phyloP scores from a whole-genome alignment of 1,140 invertebrate species.

The Chironomus striatipennis region DNA sequence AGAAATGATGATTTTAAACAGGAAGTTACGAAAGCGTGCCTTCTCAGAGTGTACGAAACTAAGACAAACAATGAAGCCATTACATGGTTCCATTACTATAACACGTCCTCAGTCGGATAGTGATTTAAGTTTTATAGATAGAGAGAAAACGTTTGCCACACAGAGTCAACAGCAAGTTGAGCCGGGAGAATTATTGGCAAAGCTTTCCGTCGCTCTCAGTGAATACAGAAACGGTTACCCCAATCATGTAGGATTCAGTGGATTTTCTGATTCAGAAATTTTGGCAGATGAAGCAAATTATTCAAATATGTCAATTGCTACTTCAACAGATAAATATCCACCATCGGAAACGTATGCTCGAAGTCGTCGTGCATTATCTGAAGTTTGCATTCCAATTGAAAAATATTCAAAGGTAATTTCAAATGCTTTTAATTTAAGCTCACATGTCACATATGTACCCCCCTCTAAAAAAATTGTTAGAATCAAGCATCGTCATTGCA shows the following conservation, averaged over 20 bases:
- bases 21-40: slow-evolving; percentile 48
- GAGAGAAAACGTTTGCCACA: slow-evolving; percentile 59
- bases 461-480: neutral
- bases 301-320: slow-evolving; percentile 46
- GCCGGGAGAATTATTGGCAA: slow-evolving; percentile 60
- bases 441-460: too few relatives aligned
- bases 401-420: neutral
- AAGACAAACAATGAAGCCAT: slow-evolving; percentile 31
- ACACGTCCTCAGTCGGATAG: slow-evolving; percentile 62
- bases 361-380: slow-evolving; percentile 44
- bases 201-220: slow-evolving; percentile 64
- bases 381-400: slow-evolving; percentile 32
- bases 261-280: slow-evolving; percentile 59
- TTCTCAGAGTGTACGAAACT: slow-evolving; percentile 49
- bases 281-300: slow-evolving; percentile 52
- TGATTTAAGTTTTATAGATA: slow-evolving; percentile 65
- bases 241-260: slow-evolving; percentile 46
- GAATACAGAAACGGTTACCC: slow-evolving; percentile 47
- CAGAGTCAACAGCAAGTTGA: slow-evolving; percentile 49
- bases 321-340: slow-evolving; percentile 37
- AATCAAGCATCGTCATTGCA: neutral
- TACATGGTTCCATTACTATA: slow-evolving; percentile 30
- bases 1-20: slow-evolving; percentile 38
- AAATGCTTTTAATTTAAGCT: neutral
- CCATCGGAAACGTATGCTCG: slow-evolving; percentile 29